Evolutionary conservation across 2,113 vertebrate genomes (phyloP), one percentile per base, ranked within the genome.

Genomic region (Vulpes vulpes): DNA sequence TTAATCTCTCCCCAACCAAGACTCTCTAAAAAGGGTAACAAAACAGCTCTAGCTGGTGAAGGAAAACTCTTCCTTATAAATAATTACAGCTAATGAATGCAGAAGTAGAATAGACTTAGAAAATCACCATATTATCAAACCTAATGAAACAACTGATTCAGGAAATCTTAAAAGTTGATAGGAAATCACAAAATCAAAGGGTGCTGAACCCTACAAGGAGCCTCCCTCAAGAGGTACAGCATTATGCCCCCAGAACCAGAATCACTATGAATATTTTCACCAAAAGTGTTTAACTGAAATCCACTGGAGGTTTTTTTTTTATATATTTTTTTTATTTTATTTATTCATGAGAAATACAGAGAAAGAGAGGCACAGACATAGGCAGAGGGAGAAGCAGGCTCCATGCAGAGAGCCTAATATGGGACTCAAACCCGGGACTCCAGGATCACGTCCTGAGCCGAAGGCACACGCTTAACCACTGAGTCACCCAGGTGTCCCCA

Each of bases 111-210:
- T 0, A 96, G 65, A 96, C 60, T 78, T 55, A 57, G 35, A 92
- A 95, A 91, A 84, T 17, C 57, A 5, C 16, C n/a, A 30, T 78
- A 92, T 2, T 92, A 25, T 20, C 74, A 97, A 94, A 87, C 5
- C 64, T 93, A 94, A 85, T 35, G 79, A 94, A 96, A 96, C n/a
- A 95, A 60, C 0, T 64, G 12, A 95, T 32, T 96, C 60, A 89
- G 32, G 2, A 71, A 91, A 20, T 20, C 51, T 83, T 62, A 65
- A 85, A 97, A 96, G 64, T 32, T 88, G 19, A 30, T 51, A 20
- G 64, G 22, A 97, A 96, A 95, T 67, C 25, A 86, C 30, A 95
- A 92, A 91, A 91, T 81, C 65, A 73, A 94, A 94, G 53, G 38
- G 30, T 94, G 51, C 49, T 10, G 12, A 97, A 82, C 7, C 4